These are phyloP conservation scores for Leptodactylus fallax DNA, from an alignment of 2,797 vertebrate genomes.

Conservation along the genomic window DNA sequence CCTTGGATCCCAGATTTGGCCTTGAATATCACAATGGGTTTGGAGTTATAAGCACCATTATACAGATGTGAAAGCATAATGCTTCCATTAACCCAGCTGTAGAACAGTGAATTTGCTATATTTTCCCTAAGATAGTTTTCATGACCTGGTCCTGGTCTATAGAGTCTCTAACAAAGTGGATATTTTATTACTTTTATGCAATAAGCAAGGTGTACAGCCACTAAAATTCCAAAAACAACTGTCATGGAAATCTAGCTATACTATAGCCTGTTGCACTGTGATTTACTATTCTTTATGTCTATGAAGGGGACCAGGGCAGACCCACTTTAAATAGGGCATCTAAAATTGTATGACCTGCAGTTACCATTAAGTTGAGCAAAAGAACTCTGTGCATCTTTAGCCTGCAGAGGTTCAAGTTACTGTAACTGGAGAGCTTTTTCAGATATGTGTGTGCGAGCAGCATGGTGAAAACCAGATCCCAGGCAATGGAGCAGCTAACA, in stretches of 20 bases:
- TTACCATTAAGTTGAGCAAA: no score
- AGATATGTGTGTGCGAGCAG: no score
- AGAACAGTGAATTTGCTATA: not conserved
- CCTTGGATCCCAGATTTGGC: not conserved
- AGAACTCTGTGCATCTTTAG: no score
- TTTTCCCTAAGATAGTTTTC: not conserved
- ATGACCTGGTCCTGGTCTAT: not conserved
- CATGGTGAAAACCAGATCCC: no score
- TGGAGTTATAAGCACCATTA: not conserved
- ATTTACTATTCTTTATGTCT: not conserved
- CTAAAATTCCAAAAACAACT: no score
- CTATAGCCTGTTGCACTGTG: not conserved
- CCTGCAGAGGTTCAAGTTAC: no score
- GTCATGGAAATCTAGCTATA: no score
- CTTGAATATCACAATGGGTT: not conserved
- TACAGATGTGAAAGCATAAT: not conserved
- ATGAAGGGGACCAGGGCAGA: not conserved
- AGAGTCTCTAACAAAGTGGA: not conserved
- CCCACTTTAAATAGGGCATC: not conserved
- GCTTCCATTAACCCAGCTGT: not conserved
- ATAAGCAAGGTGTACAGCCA: no score
- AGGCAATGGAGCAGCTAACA: no score
- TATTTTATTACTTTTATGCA: not conserved
- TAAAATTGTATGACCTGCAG: no score
- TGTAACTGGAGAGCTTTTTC: no score